These are phyloP conservation scores for Mungos mungo DNA, from an alignment of 2,113 vertebrate species.

Conservation along the genomic window DNA sequence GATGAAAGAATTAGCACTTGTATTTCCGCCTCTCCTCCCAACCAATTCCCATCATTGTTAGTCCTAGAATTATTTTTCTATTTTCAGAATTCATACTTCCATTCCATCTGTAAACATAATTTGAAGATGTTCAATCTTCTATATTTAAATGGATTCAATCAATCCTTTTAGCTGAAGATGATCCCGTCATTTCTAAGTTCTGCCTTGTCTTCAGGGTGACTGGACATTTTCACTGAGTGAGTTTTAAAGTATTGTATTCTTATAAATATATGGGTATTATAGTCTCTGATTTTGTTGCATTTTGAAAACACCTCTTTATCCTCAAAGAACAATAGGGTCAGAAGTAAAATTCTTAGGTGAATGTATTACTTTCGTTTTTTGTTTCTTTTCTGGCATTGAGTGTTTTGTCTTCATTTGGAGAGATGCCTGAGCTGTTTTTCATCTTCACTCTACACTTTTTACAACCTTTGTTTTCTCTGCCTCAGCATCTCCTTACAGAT, in stretches of 20 bases:
- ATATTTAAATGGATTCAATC: neutral
- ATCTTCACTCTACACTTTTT: neutral
- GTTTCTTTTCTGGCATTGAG: neutral
- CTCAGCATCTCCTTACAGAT: neutral
- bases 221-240: neutral
- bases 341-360: neutral
- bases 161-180: neutral
- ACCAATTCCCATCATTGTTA: neutral
- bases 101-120: neutral
- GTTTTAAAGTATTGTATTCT: neutral
- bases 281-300: neutral
- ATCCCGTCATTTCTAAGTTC: conserved; percentile 2
- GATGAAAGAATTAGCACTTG: neutral
- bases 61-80: neutral
- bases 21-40: neutral
- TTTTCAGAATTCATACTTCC: neutral
- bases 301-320: neutral
- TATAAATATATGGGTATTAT: neutral
- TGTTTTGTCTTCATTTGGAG: neutral
- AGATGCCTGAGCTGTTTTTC: neutral
- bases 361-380: neutral
- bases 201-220: neutral
- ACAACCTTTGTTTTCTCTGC: neutral
- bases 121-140: neutral
- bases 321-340: neutral